phyloP scores from a whole-genome alignment of 2,888 invertebrate species.

The Helleia helle region DNA sequence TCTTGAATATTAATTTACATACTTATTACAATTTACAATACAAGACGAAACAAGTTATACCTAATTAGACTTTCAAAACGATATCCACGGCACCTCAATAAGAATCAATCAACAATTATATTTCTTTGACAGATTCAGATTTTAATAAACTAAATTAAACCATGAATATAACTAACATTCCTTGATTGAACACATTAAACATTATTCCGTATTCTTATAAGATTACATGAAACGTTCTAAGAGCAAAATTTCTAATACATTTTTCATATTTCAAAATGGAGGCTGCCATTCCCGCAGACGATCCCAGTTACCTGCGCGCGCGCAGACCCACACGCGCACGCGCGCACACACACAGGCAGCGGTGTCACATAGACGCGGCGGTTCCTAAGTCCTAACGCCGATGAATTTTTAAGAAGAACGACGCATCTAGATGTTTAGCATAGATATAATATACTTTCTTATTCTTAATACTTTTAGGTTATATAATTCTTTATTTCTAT shows the following conservation, averaged over 20 bases:
- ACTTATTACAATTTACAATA: too few species aligned
- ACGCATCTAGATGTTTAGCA: slow-evolving; percentile 35
- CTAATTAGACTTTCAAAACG: too few species aligned
- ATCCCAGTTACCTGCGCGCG: slow-evolving; percentile 66
- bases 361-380: slow-evolving; percentile 55
- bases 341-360: slow-evolving; percentile 25
- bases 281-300: slow-evolving; percentile 48
- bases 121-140: too few species aligned
- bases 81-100: too few species aligned
- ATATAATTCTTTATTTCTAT: too few species aligned
- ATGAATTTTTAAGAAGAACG: slow-evolving; percentile 36
- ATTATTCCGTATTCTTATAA: slow-evolving; percentile 2
- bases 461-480: slow-evolving; percentile 23
- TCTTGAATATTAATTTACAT: too few species aligned
- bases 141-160: too few species aligned
- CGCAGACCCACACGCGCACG: slow-evolving; percentile 30
- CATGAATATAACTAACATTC: too few species aligned
- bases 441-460: slow-evolving; percentile 18
- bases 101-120: too few species aligned
- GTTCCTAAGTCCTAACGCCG: slow-evolving; percentile 36
- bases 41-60: too few species aligned
- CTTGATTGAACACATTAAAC: too few species aligned
- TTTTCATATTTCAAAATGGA: slow-evolving; percentile 38
- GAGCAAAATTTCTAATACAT: slow-evolving; percentile 47
- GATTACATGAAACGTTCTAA: slow-evolving; percentile 49